These are phyloP conservation scores for Aleiodes alternator DNA, from an alignment of 2,888 invertebrate genomes.

Conservation along the genomic window DNA sequence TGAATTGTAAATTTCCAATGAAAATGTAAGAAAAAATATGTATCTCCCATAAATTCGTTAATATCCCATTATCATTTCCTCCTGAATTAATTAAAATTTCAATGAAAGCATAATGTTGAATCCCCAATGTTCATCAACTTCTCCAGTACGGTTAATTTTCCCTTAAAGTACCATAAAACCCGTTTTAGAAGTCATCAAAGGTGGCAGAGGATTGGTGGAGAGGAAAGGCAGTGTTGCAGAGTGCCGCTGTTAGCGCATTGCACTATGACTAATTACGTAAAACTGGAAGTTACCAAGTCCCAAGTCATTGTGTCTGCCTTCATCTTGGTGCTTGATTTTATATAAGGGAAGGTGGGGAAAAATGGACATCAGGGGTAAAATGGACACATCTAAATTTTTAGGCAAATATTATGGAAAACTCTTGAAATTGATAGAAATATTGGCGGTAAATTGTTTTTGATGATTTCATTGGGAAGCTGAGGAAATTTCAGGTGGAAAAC, in stretches of 20 bases:
- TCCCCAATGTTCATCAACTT: slow-evolving; percentile 19
- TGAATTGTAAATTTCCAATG: too few relatives aligned
- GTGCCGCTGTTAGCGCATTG: slow-evolving; percentile 75
- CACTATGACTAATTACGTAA: slow-evolving; percentile 74
- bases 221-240: slow-evolving; percentile 71
- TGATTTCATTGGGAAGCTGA: too few relatives aligned
- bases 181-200: slow-evolving; percentile 25
- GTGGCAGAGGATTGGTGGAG: slow-evolving; percentile 34
- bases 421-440: too few relatives aligned
- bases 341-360: too few relatives aligned
- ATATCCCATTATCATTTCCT: not conserved
- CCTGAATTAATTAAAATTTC: not conserved
- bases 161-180: slow-evolving; percentile 11
- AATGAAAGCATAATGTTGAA: slow-evolving; percentile 4
- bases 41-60: not conserved
- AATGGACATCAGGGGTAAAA: too few relatives aligned
- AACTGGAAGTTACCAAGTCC: slow-evolving; percentile 45
- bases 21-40: too few relatives aligned
- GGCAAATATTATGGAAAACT: too few relatives aligned
- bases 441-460: too few relatives aligned
- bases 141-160: slow-evolving; percentile 22
- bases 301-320: slow-evolving; percentile 33
- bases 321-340: slow-evolving; percentile 10
- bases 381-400: too few relatives aligned
- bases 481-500: too few relatives aligned